These are phyloP conservation scores for Galerucella calmariensis DNA, from an alignment of 2,888 invertebrate genomes.

Conservation along the genomic window DNA sequence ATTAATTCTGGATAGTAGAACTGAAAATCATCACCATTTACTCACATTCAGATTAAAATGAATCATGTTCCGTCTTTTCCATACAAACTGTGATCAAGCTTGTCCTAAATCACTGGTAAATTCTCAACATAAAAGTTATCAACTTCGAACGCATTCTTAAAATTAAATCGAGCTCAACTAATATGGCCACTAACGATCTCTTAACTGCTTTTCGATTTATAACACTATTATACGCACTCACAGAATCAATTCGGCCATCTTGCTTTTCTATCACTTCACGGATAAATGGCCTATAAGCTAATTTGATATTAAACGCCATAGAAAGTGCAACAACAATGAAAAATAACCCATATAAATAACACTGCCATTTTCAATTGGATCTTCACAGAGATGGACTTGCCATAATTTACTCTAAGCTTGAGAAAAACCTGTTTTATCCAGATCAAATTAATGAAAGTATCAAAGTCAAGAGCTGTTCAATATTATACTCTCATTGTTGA, in stretches of 20 bases:
- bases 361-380: slow-evolving; percentile 28
- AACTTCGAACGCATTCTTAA: slow-evolving; percentile 25
- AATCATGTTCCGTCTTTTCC: no score
- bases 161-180: slow-evolving; percentile 48
- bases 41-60: no score
- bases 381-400: neutral
- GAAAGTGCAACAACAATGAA: slow-evolving; percentile 54
- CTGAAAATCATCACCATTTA: no score
- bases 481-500: no score
- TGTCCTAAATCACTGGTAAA: neutral
- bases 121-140: slow-evolving; percentile 8
- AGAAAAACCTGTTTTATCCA: neutral
- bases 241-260: slow-evolving; percentile 29
- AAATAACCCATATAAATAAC: slow-evolving; percentile 43
- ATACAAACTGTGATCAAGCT: neutral
- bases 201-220: slow-evolving; percentile 36
- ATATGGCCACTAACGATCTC: slow-evolving; percentile 51
- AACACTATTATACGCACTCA: slow-evolving; percentile 35
- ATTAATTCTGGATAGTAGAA: no score
- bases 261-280: slow-evolving; percentile 25
- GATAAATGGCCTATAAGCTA: slow-evolving; percentile 62
- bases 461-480: no score
- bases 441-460: neutral
- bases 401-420: neutral
- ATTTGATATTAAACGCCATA: slow-evolving; percentile 64